Percentiles rank a stretch among this genome's conserved stretches.
Conservation (phyloP, 2,113 vertebrate species). For the Sardina pilchardus region DNA sequence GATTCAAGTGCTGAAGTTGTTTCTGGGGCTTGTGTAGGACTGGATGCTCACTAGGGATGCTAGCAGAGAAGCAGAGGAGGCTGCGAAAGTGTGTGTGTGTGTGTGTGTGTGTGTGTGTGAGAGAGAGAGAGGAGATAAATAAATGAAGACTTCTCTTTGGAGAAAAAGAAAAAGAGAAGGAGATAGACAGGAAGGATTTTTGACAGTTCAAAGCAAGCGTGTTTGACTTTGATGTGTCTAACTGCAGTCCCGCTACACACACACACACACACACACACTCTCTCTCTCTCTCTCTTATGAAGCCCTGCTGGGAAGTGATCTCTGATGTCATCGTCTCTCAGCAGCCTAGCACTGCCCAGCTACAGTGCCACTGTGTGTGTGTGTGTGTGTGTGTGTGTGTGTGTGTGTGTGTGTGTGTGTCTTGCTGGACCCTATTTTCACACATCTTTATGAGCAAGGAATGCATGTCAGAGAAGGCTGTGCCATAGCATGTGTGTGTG, state of each 20-base stretch:
- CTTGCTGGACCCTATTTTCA: too few species aligned
- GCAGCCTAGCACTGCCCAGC: conserved; percentile 32
- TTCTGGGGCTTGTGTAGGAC: too few species aligned
- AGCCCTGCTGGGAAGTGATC: conserved; percentile 24
- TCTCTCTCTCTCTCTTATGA: conserved; percentile 19
- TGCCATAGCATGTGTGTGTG: conserved; percentile 13
- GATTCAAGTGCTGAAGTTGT: too few species aligned
- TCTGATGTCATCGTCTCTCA: conserved; percentile 51
- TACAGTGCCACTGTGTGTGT: conserved; percentile 14
- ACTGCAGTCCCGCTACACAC: neutral
- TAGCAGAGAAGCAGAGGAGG: too few species aligned
- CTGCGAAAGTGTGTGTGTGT: too few species aligned
- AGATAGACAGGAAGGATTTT: conserved; percentile 34
- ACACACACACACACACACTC: conserved; percentile 28
- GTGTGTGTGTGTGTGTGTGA: too few species aligned
- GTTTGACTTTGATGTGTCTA: conserved; percentile 59
- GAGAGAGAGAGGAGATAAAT: too few species aligned
- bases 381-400: neutral
- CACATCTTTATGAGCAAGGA: too few species aligned
- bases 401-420: neutral
- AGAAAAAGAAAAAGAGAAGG: neutral
- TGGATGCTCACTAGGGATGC: too few species aligned
- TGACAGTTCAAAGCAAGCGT: conserved; percentile 67
- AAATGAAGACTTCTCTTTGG: too few species aligned
- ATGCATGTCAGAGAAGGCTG: neutral